These are phyloP conservation scores for Vidua chalybeata DNA, from an alignment of 2,113 vertebrate species.

Conservation along the genomic window DNA sequence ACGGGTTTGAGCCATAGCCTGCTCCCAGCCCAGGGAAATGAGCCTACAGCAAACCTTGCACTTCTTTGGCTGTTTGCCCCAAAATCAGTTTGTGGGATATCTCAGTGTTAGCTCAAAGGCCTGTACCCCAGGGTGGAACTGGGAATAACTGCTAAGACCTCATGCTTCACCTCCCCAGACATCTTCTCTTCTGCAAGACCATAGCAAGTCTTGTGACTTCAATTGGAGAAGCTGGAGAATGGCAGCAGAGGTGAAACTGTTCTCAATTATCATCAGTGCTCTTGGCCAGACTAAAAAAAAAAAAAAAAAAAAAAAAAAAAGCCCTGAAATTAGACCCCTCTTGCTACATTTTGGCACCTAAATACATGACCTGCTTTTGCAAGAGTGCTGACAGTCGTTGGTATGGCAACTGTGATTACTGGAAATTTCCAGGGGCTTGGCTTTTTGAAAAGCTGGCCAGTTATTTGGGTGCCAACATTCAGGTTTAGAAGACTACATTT, in stretches of 20 bases:
- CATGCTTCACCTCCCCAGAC: not conserved
- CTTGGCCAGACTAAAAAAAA: not conserved
- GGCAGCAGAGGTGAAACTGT: constrained; percentile 3
- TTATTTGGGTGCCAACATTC: constrained; percentile 28
- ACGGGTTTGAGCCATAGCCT: not conserved
- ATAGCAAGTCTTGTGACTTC: not conserved
- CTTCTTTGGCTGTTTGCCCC: not conserved
- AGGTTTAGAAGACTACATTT: constrained; percentile 38
- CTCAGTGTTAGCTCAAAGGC: not conserved
- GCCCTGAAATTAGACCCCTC: constrained; percentile 36
- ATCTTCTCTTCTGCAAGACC: not conserved
- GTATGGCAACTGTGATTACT: constrained; percentile 62
- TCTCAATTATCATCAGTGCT: not conserved
- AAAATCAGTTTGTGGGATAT: not conserved
- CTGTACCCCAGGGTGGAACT: not conserved
- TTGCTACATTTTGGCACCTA: constrained; percentile 57
- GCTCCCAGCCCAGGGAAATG: not conserved
- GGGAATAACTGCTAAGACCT: not conserved
- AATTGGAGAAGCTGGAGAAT: not conserved
- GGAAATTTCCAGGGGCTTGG: constrained; percentile 64
- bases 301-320: not conserved
- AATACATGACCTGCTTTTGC: constrained; percentile 62
- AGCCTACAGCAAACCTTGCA: not conserved
- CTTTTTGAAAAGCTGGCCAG: constrained; percentile 55
- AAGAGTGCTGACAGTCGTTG: constrained; percentile 57